Conservation (phyloP, 2,797 vertebrate species). For the Orientallactaga sibirica region DNA sequence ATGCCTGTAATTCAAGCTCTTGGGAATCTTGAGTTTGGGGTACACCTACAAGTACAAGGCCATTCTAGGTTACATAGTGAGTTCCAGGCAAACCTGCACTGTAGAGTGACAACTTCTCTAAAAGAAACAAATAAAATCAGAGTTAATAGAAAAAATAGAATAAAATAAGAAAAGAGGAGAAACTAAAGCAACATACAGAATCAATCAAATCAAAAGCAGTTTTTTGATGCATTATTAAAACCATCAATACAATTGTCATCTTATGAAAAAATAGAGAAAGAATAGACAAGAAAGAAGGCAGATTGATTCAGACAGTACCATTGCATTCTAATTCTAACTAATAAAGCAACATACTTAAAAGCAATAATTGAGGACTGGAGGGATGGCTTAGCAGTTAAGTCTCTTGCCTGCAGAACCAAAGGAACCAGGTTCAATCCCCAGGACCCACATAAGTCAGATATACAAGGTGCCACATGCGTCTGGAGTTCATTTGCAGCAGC, state of each 20-base stretch:
- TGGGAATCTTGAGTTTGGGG: neutral
- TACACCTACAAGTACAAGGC: neutral
- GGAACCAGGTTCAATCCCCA: no score
- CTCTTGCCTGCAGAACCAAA: no score
- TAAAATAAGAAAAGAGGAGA: neutral
- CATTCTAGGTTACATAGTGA: neutral
- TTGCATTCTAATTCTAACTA: neutral
- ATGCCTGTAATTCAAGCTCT: no score
- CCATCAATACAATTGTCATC: neutral
- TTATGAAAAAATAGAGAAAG: neutral
- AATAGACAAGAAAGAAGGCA: neutral
- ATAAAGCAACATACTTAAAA: no score
- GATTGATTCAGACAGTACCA: neutral
- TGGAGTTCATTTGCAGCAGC: no score
- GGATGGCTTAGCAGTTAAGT: no score
- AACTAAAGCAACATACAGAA: neutral
- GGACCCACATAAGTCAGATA: no score
- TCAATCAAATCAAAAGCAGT: neutral
- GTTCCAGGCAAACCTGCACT: neutral
- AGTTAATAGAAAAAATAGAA: neutral
- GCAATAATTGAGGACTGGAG: no score
- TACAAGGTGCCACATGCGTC: no score
- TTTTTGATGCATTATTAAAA: neutral
- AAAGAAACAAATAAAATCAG: neutral
- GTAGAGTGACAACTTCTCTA: neutral